Percentiles rank a stretch among this genome's conserved stretches.
These are phyloP conservation scores for Octodon degus DNA, from an alignment of 2,113 vertebrate species.

Conservation along the genomic window DNA sequence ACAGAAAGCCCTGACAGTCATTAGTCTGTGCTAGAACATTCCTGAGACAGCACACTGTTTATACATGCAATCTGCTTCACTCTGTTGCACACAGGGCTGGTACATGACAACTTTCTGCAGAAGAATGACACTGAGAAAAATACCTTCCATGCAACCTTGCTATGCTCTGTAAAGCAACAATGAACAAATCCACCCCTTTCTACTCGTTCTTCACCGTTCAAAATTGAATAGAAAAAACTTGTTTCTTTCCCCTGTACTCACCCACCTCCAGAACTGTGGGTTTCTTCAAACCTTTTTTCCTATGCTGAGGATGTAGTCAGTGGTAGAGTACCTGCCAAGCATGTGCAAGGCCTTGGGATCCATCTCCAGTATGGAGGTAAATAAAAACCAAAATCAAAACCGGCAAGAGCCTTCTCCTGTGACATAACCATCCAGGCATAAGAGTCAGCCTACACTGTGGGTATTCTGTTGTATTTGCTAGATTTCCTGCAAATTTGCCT, in stretches of 20 bases:
- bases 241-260: background rate
- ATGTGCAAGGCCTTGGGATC: background rate
- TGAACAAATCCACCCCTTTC: background rate
- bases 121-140: background rate
- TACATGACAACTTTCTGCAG: background rate
- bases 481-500: background rate
- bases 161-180: background rate
- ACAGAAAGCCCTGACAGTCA: background rate
- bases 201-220: background rate
- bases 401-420: background rate
- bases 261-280: too few relatives aligned
- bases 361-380: background rate
- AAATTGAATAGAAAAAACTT: background rate
- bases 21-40: background rate
- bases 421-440: background rate
- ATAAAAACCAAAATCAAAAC: background rate
- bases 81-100: background rate
- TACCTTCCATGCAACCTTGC: background rate
- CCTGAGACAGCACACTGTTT: background rate
- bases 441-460: too few relatives aligned
- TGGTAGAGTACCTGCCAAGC: background rate
- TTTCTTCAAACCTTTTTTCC: background rate
- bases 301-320: background rate
- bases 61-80: background rate
- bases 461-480: background rate